Conservation (phyloP, 1,140 invertebrate species). For the Papilio aristodemus region DNA sequence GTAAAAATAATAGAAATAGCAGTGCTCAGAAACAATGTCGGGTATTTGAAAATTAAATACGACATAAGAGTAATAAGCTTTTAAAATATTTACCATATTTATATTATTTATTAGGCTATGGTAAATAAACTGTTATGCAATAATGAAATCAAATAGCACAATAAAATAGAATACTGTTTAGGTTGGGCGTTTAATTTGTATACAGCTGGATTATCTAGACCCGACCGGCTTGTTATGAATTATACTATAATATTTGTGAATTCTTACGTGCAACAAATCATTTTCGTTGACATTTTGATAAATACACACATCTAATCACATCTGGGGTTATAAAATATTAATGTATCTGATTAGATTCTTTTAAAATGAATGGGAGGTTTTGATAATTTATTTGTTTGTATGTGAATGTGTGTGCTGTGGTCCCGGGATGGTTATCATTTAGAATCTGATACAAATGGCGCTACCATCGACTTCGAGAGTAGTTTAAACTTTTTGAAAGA, state of each 20-base stretch:
- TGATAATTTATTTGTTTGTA: no score
- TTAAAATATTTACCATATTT: background rate
- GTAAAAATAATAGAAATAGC: no score
- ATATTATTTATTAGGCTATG: background rate
- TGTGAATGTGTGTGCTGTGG: no score
- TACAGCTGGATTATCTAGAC: background rate
- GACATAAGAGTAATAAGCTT: background rate
- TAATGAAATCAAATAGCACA: background rate
- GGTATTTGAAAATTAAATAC: background rate
- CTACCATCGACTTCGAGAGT: no score
- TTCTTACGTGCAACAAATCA: background rate
- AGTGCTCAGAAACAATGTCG: background rate
- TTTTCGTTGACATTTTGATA: background rate
- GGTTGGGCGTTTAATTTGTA: background rate
- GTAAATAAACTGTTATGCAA: background rate
- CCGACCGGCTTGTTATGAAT: background rate
- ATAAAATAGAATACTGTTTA: slow-evolving; percentile 3
- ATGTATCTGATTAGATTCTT: no score
- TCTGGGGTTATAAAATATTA: no score
- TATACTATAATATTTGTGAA: background rate
- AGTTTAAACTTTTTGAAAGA: no score
- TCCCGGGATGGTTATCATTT: no score
- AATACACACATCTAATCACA: no score
- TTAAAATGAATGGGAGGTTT: no score
- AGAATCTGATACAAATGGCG: no score